A percentile compares a stretch with the other conserved stretches of the same genome.
Evolutionary conservation across 2,888 invertebrate genomes (phyloP).

Genomic region (Agrochola macilenta): DNA sequence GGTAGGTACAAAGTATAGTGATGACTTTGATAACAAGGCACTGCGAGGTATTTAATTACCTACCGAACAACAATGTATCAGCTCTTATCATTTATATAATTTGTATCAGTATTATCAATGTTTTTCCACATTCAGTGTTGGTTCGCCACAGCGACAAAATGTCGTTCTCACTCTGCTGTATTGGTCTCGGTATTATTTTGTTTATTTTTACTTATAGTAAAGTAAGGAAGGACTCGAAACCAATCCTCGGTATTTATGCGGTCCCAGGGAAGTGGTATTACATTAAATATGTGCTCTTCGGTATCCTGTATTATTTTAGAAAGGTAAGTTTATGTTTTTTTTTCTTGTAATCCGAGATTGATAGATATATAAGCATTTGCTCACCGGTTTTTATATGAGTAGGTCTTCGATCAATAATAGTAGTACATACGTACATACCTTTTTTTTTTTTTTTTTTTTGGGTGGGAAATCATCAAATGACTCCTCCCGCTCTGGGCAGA

Average conservation of each 20-base stretch:
- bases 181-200: conserved; percentile 70
- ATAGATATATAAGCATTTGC: not conserved
- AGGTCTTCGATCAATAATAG: not conserved
- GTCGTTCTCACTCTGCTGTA: conserved; percentile 59
- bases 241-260: conserved; percentile 91
- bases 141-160: conserved; percentile 59
- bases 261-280: conserved; percentile 92
- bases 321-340: conserved; percentile 82
- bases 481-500: too few relatives aligned
- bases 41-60: conserved; percentile 29
- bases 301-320: conserved; percentile 88
- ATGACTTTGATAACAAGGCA: conserved; percentile 27
- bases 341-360: not conserved
- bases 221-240: conserved; percentile 82
- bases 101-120: conserved; percentile 45
- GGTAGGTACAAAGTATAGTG: conserved; percentile 15
- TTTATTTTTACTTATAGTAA: conserved; percentile 70
- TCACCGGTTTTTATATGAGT: not conserved
- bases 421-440: too few relatives aligned
- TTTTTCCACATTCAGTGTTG: conserved; percentile 37
- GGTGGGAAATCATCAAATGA: too few relatives aligned
- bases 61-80: conserved; percentile 25
- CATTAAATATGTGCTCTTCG: conserved; percentile 91
- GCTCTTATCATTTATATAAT: conserved; percentile 53
- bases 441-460: too few relatives aligned